Evolutionary conservation across 1,140 invertebrate genomes (phyloP), one percentile per base, ranked within the genome.

Genomic region (Neodiprion fabricii): DNA sequence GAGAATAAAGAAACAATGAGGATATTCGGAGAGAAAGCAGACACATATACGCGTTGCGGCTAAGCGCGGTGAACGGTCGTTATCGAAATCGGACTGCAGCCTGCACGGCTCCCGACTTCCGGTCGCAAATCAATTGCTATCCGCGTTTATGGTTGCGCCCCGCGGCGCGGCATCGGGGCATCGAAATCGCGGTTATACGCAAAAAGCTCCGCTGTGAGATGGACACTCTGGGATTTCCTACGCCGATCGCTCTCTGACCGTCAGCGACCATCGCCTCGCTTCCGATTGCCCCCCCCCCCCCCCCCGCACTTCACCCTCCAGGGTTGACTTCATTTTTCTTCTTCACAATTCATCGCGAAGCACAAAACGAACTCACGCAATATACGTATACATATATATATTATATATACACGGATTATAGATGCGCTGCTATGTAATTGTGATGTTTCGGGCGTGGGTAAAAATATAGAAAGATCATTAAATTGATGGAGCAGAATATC

Each of bases 81-180:
- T 85, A 85, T 82, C 78, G 84, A 85, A 83, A 86, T 85, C 83
- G 86, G 86, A 85, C 86, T 81, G 80, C 79, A 81, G 53, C 53
- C 53, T 61, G n/a, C 28, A 40, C n/a, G n/a, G 53, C 8, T 17
- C 11, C 53, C 53, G 53, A 17, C 80, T 85, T 87, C 86, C 86
- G 85, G 82, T 85, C 81, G 83, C 85, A 86, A 87, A 87, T 87
- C 85, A 87, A 87, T 87, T 86, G 81, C 80, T 82, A 84, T 77
- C 83, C 83, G 83, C 83, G 84, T 87, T 86, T 87, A 87, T 87
- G 83, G 85, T 86, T 76, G 82, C 85, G 85, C n/a, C 53, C 53
- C 53, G 53, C 53, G 53, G 53, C n/a, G 53, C 53, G 11, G 53
- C 11, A 40, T 3, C 28, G 53, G 53, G 53, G n/a, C 1, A 40